Conservation (phyloP, 1,140 invertebrate species). For the Colletes gigas region DNA sequence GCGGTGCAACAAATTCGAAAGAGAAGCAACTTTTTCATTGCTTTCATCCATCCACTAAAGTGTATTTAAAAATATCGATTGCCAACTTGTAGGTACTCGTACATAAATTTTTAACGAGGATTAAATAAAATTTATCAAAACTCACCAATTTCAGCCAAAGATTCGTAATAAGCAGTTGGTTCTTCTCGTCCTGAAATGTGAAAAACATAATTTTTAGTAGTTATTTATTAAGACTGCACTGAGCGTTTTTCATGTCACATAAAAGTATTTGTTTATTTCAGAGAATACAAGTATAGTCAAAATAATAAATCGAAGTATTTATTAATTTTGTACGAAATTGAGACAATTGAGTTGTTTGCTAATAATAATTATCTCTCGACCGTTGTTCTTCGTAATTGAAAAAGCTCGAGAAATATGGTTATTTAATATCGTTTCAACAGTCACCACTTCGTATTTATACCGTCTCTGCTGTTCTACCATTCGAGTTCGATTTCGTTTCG, state of each 20-base stretch:
- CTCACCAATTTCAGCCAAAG: conserved; percentile 96
- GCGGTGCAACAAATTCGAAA: background rate
- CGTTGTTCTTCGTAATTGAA: no score
- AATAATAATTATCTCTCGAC: no score
- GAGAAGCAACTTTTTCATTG: background rate
- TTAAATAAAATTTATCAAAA: conserved; percentile 8
- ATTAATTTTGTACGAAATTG: no score
- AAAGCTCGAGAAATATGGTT: background rate
- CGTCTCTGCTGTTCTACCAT: background rate
- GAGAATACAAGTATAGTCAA: no score
- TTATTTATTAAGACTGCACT: background rate
- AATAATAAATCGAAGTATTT: no score
- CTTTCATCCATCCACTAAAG: background rate
- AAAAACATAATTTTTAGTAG: background rate
- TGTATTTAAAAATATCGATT: background rate
- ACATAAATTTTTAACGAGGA: background rate
- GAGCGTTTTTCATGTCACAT: no score
- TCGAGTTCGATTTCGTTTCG: conserved; percentile 28
- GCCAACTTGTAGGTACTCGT: background rate
- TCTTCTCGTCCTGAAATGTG: conserved; percentile 92
- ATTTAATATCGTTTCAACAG: background rate
- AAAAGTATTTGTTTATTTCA: no score
- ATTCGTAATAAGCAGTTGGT: conserved; percentile 95
- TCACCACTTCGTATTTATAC: conserved; percentile 18
- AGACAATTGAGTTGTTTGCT: no score